phyloP scores from a whole-genome alignment of 2,888 invertebrate species.

The Nemapogon koenigi region DNA sequence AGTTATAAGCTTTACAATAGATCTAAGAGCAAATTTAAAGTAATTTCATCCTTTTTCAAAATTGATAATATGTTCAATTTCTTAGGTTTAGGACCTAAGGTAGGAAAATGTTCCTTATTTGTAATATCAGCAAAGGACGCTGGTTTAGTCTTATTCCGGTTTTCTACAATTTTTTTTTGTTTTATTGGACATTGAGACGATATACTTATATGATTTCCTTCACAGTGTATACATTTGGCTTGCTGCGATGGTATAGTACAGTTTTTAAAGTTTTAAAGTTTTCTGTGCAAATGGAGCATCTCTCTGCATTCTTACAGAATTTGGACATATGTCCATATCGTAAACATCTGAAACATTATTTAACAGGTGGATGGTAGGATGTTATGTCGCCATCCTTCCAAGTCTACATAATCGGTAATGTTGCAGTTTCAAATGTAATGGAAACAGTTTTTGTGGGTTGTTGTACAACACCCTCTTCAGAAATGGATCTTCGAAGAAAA shows the following conservation, averaged over 20 bases:
- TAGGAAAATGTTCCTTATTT: too few relatives aligned
- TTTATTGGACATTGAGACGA: background rate
- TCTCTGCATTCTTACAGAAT: too few relatives aligned
- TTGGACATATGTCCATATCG: background rate
- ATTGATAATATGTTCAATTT: too few relatives aligned
- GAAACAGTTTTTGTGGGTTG: constrained; percentile 1
- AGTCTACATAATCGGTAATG: background rate
- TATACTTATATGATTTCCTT: constrained; percentile 2
- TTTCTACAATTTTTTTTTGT: background rate
- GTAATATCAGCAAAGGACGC: too few relatives aligned
- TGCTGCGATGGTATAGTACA: background rate
- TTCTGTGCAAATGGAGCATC: constrained; percentile 1
- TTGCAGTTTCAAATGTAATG: background rate
- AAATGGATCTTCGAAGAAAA: background rate
- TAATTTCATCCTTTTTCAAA: too few relatives aligned
- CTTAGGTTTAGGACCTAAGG: too few relatives aligned
- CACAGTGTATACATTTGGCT: background rate
- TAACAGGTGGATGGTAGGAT: background rate
- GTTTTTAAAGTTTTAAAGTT: background rate
- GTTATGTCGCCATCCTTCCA: background rate
- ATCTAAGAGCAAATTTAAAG: too few relatives aligned
- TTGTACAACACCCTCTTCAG: background rate
- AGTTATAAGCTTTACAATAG: background rate
- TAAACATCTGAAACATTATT: background rate
- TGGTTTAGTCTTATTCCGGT: background rate